phyloP scores from a whole-genome alignment of 2,888 invertebrate genomes.

The Drosophila mimica region DNA sequence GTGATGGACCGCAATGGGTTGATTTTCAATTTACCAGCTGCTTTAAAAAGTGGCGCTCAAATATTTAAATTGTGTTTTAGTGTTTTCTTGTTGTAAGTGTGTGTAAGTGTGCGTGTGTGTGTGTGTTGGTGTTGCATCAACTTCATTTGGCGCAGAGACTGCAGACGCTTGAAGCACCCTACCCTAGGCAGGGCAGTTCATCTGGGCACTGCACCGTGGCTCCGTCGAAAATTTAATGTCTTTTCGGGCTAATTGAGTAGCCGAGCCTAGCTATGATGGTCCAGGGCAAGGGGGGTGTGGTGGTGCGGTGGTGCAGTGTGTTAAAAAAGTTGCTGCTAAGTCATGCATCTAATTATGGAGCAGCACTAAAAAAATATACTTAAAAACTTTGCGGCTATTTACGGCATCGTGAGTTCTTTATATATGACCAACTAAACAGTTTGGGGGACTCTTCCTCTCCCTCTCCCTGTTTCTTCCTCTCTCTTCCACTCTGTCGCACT shows the following conservation, averaged over 20 bases:
- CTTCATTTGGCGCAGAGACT: conserved; percentile 60
- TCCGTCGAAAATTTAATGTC: conserved; percentile 72
- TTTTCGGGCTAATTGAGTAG: conserved; percentile 78
- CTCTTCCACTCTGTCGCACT: not conserved
- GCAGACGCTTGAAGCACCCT: conserved; percentile 49
- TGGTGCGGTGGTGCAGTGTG: not conserved
- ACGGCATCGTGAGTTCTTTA: conserved; percentile 38
- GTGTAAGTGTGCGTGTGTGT: not conserved
- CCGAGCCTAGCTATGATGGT: conserved; percentile 39
- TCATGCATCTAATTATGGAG: conserved; percentile 76
- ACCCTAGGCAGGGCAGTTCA: conserved; percentile 29
- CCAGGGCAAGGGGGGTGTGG: not conserved
- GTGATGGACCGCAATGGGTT: conserved; percentile 26
- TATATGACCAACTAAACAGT: conserved; percentile 13
- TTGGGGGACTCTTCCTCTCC: not conserved
- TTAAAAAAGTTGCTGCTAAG: conserved; percentile 62
- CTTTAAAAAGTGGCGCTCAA: conserved; percentile 70
- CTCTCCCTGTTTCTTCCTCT: no score
- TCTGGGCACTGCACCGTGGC: conserved; percentile 32
- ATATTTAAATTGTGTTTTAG: conserved; percentile 22
- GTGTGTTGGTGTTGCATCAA: conserved; percentile 42
- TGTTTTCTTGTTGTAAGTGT: conserved; percentile 18
- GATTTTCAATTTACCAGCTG: conserved; percentile 74
- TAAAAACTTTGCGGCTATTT: conserved; percentile 64
- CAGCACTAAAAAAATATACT: conserved; percentile 51